These are phyloP conservation scores for Chrysocyon brachyurus DNA, from an alignment of 2,797 vertebrate species.

Conservation along the genomic window DNA sequence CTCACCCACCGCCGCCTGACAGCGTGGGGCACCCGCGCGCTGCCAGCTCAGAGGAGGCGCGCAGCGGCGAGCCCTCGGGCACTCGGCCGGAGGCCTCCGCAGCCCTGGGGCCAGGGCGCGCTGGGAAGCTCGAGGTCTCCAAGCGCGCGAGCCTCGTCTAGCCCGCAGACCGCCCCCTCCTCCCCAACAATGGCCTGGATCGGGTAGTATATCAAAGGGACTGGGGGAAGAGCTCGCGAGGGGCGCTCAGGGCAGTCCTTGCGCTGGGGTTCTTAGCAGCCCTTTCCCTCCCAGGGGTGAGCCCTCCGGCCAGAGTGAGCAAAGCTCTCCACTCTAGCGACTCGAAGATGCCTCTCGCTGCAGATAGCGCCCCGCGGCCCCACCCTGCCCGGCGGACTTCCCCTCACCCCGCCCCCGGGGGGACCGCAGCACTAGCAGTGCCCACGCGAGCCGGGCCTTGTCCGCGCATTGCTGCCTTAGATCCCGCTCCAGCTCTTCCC, in stretches of 20 bases:
- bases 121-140: background rate
- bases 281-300: background rate
- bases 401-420: background rate
- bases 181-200: background rate
- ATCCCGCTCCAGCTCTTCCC: constrained; percentile 74
- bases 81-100: constrained; percentile 41
- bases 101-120: background rate
- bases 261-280: background rate
- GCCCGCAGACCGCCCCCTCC: background rate
- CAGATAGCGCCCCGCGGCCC: background rate
- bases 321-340: background rate
- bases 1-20: constrained; percentile 84
- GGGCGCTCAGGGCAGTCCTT: background rate
- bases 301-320: background rate
- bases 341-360: background rate
- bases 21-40: constrained; percentile 65
- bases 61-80: background rate
- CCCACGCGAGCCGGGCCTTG: constrained; percentile 46
- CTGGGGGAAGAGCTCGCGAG: constrained; percentile 48
- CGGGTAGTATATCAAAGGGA: background rate
- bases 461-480: constrained; percentile 54
- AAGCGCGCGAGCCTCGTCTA: background rate
- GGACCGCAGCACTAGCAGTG: background rate
- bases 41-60: constrained; percentile 66
- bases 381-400: background rate